Base-by-base conservation (phyloP, 2,797 vertebrate species). In the Phoxinus dragarum region DNA sequence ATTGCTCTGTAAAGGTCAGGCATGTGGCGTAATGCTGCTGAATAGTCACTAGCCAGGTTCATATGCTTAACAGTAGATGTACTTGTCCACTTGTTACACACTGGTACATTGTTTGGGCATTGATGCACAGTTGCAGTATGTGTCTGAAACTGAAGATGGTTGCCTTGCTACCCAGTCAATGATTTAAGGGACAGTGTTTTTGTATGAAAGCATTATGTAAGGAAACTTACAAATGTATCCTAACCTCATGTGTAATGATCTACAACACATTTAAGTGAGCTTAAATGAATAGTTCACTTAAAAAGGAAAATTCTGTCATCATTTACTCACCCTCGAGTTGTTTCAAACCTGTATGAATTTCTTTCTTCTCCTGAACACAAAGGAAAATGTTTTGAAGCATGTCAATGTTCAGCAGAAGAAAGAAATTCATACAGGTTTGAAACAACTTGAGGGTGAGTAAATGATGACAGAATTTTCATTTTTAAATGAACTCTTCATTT, bases 91-190 rank as follows among this genome's bases (percentile, higher is more conserved):
- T 52, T 72, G 38, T 59, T 73, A 49, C 6, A 84, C 31, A 47
- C 9, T 73, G 21, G 44, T 61, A 27, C 73, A 47, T 84, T 71
- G 27, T 69, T 87, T 68, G 44, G 40, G 72, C 23, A 52, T 34
- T 40, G 34, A 23, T 56, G 36, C 72, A 61, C 27, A 56, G 77
- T 81, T 47, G 82, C 69, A 36, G 36, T 86, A 59, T 80, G 52
- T 42, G 49, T 81, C 14, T 38, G 14, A 56, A 81, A 71, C 16
- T 49, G 21, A 61, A 61, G 54, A 59, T 2, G 3, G 52, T n/a
- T 81, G 80, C 67, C 23, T 71, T 56, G 49, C 38, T 59, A 42
- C 4, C 23, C 6, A 68, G 23, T 38, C 79, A 27, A n/a, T 17
- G 34, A 68, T 36, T 80, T 52, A 49, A 68, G 21, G n/a, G 31